phyloP scores from a whole-genome alignment of 2,888 invertebrate species.

The Oasisia sp. region DNA sequence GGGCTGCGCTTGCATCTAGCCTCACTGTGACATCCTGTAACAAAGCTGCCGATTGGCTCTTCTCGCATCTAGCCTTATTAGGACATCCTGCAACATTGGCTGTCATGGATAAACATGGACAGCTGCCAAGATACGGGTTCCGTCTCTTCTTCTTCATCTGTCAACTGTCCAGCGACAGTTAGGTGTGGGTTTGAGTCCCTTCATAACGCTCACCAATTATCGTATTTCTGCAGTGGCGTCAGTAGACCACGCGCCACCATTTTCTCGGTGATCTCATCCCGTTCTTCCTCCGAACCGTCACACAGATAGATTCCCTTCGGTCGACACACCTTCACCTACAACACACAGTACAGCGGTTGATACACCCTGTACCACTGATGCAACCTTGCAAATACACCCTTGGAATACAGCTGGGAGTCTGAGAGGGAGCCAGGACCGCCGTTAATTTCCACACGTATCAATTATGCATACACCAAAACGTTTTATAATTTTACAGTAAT shows the following conservation, averaged over 20 bases:
- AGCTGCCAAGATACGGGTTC: background rate
- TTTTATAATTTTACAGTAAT: too few relatives aligned
- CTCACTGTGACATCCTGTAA: constrained; percentile 11
- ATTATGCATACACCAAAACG: too few relatives aligned
- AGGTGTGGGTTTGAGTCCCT: background rate
- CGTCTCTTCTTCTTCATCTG: background rate
- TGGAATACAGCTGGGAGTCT: too few relatives aligned
- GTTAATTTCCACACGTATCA: too few relatives aligned
- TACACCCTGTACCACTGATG: background rate
- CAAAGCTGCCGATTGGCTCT: background rate
- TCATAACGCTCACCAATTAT: constrained; percentile 70
- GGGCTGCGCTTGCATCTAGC: background rate
- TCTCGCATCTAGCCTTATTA: background rate
- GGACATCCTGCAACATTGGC: constrained; percentile 1
- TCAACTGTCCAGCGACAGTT: background rate
- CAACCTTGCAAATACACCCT: too few relatives aligned
- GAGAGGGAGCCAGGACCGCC: too few relatives aligned
- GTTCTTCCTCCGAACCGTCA: constrained; percentile 62
- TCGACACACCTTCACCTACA: constrained; percentile 20
- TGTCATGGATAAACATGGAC: background rate
- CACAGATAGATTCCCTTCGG: constrained; percentile 56
- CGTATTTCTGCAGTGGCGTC: constrained; percentile 82
- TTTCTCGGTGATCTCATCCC: constrained; percentile 56
- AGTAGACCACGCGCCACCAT: constrained; percentile 80
- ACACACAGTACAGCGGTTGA: background rate